These are phyloP conservation scores for Coccyzus lansbergi DNA, from an alignment of 2,797 vertebrate species.

Conservation along the genomic window DNA sequence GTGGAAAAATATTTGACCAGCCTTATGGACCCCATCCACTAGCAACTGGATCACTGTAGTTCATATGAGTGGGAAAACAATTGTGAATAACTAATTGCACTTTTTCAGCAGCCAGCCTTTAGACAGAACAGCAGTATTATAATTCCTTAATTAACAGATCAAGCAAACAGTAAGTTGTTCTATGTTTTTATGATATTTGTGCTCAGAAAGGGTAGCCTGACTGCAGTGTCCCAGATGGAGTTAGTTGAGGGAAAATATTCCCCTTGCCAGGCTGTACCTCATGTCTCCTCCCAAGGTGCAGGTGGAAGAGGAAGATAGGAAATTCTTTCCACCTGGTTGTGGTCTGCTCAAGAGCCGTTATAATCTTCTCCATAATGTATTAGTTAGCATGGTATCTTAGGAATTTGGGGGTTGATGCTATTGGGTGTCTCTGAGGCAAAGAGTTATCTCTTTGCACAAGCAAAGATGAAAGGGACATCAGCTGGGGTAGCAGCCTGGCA, in stretches of 20 bases:
- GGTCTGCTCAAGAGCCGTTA: background rate
- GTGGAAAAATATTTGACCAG: constrained; percentile 20
- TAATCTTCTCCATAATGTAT: background rate
- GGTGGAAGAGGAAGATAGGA: background rate
- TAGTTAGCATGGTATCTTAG: constrained; percentile 20
- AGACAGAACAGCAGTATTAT: background rate
- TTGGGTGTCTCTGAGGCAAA: background rate
- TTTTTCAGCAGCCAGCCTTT: background rate
- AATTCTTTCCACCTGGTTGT: constrained; percentile 30
- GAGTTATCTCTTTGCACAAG: too few species aligned
- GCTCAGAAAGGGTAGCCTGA: background rate
- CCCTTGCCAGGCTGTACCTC: background rate
- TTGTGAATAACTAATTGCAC: background rate
- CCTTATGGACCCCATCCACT: background rate
- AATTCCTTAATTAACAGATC: background rate
- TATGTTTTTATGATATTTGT: background rate
- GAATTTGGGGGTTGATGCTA: background rate
- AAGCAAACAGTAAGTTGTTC: background rate
- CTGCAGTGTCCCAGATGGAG: background rate
- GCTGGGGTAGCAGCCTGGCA: background rate
- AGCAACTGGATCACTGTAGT: background rate
- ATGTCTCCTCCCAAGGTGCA: background rate
- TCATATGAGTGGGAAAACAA: background rate
- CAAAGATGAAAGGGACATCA: background rate
- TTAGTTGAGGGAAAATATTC: background rate